Evolutionary conservation across 2,113 vertebrate genomes (phyloP).

Genomic region (Dunckerocampus dactyliophorus): DNA sequence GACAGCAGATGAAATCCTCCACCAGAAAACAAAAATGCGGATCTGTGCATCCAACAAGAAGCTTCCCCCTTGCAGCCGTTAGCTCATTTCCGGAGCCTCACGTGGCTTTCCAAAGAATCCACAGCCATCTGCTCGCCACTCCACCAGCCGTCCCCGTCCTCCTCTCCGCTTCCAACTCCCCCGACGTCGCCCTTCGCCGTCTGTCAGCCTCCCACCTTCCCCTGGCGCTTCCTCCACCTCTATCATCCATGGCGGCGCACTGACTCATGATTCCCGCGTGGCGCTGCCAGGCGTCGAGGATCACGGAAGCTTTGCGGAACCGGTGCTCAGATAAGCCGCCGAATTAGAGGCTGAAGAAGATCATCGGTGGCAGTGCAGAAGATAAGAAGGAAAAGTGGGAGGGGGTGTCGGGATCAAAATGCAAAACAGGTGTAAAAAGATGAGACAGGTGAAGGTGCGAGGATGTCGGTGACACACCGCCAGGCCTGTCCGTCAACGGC

Average conservation of each 20-base stretch:
- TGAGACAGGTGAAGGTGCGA: neutral
- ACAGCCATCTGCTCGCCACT: conserved; percentile 6
- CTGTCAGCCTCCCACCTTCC: conserved; percentile 6
- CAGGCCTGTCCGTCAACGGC: too few species aligned
- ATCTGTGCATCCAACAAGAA: neutral
- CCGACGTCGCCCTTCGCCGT: neutral
- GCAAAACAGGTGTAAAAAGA: neutral
- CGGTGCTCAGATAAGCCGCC: conserved; percentile 68
- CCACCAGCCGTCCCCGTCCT: conserved; percentile 8
- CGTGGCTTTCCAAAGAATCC: neutral
- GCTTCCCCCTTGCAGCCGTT: conserved; percentile 1
- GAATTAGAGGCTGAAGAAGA: conserved; percentile 65
- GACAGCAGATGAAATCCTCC: conserved; percentile 20
- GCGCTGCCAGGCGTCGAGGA: conserved; percentile 53
- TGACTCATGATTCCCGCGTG: conserved; percentile 53
- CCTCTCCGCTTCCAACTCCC: conserved; percentile 13
- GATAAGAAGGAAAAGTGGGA: conserved; percentile 37
- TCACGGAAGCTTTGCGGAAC: conserved; percentile 57
- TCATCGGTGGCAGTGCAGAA: conserved; percentile 48
- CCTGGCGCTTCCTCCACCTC: neutral
- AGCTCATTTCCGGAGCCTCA: too few species aligned
- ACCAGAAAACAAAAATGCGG: neutral
- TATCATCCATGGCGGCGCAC: conserved; percentile 38
- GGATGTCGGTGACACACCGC: neutral
- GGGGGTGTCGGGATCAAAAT: neutral